Evolutionary conservation across 2,113 vertebrate species (phyloP), one percentile per base, ranked within the genome.

Genomic region (Sylvia atricapilla): DNA sequence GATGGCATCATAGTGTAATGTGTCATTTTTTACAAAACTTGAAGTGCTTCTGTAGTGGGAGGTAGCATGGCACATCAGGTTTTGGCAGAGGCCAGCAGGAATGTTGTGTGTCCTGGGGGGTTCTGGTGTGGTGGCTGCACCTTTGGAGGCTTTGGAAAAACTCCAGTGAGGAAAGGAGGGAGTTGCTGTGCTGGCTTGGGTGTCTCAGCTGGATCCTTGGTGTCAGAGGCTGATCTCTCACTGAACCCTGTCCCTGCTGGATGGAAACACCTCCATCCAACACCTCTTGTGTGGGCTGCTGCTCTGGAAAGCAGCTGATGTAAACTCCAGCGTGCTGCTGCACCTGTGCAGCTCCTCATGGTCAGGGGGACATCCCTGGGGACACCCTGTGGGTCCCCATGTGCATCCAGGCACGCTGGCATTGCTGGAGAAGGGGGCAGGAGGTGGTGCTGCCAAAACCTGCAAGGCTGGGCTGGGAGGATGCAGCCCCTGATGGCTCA

Each of bases 381-480:
- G 56, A 66, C 43, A 56, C 39, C 1, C 0, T 10, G 3, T 1
- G 6, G 53, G 35, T 60, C 25, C n/a, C 35, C 0, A 0, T 35
- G 47, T n/a, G 56, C 11, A 6, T 35, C 64, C 59, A 18, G 7
- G 2, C 11, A 17, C 28, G 10, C 46, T 11, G 58, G n/a, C 13
- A 1, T 37, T 59, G 64, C 73, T 58, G n/a, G 47, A 33, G 47
- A 25, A 20, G 10, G 25, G 33, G 30, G 10, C 53, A 52, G 87
- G 58, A 55, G 44, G 49, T 64, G 35, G 7, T 72, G 77, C 72
- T 86, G 64, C 37, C 12, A 0, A n/a, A 89, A 37, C n/a, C 25
- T 25, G 30, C 7, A 9, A 9, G 49, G 49, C 64, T 13, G 56
- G 8, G 39, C 33, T 89, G 47, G 35, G 62, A 17, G 35, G 37